Conservation (phyloP, 2,113 vertebrate species). For the Tyrannus savana region DNA sequence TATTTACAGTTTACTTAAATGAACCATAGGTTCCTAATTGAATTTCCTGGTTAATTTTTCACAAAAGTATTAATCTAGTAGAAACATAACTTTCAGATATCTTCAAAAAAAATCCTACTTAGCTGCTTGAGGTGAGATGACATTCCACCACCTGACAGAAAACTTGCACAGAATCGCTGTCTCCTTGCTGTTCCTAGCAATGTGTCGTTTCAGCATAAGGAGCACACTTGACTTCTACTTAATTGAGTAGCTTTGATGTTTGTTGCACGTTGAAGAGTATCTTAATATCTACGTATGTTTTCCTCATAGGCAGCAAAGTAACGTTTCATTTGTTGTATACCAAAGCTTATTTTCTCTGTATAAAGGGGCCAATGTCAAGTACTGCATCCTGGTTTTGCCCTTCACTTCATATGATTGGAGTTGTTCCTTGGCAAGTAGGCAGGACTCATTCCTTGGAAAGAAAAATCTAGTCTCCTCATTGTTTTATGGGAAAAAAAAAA, state of each 20-base stretch:
- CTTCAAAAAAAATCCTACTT: background rate
- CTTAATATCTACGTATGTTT: background rate
- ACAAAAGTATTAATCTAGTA: background rate
- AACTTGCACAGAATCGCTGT: background rate
- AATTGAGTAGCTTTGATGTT: background rate
- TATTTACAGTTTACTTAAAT: background rate
- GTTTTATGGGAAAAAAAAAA: background rate
- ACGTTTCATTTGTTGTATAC: background rate
- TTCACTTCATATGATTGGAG: background rate
- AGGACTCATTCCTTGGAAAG: background rate
- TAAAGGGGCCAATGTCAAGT: constrained; percentile 19
- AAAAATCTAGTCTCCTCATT: background rate
- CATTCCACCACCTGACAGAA: background rate
- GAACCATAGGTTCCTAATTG: background rate
- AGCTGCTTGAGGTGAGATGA: background rate
- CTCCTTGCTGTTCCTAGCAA: background rate
- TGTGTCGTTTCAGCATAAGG: background rate
- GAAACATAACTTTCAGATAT: background rate
- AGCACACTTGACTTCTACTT: background rate
- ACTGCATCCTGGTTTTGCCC: background rate
- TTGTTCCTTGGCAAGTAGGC: background rate
- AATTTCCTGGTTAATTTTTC: constrained; percentile 1
- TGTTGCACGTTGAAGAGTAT: background rate
- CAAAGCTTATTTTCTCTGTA: background rate
- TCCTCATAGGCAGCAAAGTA: background rate